phyloP scores from a whole-genome alignment of 2,888 invertebrate genomes.

The Lasioglossum leucozonium region DNA sequence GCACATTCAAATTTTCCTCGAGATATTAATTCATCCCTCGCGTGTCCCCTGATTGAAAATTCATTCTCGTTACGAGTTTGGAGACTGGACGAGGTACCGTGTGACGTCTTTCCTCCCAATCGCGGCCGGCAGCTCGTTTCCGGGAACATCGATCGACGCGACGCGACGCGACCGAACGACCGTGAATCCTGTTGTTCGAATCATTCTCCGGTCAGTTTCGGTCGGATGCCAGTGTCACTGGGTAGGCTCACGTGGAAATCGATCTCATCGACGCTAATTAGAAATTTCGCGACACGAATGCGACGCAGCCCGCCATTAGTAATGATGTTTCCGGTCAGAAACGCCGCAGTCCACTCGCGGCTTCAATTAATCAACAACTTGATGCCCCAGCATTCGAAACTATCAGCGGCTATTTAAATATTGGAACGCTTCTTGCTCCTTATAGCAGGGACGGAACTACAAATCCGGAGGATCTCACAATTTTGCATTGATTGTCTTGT shows the following conservation, averaged over 20 bases:
- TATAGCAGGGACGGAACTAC: no score
- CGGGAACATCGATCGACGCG: neutral
- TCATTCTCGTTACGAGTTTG: conserved; percentile 27
- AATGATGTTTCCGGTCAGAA: conserved; percentile 51
- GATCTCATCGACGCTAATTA: conserved; percentile 67
- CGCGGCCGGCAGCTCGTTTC: neutral
- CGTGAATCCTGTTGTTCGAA: conserved; percentile 9
- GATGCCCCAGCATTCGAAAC: neutral
- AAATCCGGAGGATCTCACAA: no score
- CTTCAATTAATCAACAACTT: neutral
- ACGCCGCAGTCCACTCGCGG: neutral
- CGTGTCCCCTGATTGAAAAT: conserved; percentile 58
- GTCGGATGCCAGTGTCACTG: neutral
- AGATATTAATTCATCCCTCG: conserved; percentile 58
- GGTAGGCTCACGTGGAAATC: conserved; percentile 44
- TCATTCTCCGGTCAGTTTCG: neutral
- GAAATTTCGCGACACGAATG: conserved; percentile 56
- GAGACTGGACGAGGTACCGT: neutral
- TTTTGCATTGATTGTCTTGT: no score
- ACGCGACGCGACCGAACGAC: neutral
- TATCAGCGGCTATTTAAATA: neutral
- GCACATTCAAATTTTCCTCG: conserved; percentile 61
- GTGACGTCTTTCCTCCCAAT: neutral
- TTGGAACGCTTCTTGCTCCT: neutral
- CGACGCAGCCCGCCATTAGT: conserved; percentile 46